These are phyloP conservation scores for Antennarius striatus DNA, from an alignment of 2,113 vertebrate species.

Conservation along the genomic window DNA sequence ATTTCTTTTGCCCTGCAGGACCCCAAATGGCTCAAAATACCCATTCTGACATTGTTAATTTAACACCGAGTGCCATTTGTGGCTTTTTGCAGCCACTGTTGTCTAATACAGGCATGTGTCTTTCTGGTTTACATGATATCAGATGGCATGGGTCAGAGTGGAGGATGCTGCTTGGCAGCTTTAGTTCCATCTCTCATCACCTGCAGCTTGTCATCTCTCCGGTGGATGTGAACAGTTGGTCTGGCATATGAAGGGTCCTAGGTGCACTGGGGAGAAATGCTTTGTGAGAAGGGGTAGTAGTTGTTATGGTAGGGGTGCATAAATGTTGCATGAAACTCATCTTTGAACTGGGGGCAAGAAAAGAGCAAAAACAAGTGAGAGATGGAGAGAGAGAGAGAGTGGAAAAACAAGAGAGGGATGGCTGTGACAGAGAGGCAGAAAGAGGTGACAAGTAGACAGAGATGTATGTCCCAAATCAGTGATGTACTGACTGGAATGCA, in stretches of 20 bases:
- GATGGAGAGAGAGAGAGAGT: not conserved
- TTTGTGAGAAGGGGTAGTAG: not conserved
- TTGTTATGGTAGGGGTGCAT: not conserved
- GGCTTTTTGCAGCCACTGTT: not conserved
- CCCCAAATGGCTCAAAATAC: too few relatives aligned
- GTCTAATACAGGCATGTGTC: not conserved
- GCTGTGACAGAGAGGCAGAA: conserved; percentile 22
- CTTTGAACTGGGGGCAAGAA: not conserved
- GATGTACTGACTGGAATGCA: conserved; percentile 37
- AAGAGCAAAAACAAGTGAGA: not conserved
- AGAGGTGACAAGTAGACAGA: conserved; percentile 34
- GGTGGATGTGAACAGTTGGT: not conserved
- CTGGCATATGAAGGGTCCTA: not conserved
- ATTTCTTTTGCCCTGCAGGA: too few relatives aligned
- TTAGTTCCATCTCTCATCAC: not conserved
- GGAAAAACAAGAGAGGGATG: not conserved
- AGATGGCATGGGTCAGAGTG: conserved; percentile 17
- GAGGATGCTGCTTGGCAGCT: conserved; percentile 5
- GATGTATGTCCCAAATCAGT: conserved; percentile 56
- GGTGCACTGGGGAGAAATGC: not conserved
- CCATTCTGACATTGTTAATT: too few relatives aligned
- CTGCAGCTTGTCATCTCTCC: conserved; percentile 3
- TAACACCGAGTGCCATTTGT: too few relatives aligned
- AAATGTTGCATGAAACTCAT: not conserved
- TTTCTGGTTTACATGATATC: conserved; percentile 18